Conservation (phyloP, 2,113 vertebrate species). For the Syrrhaptes paradoxus region DNA sequence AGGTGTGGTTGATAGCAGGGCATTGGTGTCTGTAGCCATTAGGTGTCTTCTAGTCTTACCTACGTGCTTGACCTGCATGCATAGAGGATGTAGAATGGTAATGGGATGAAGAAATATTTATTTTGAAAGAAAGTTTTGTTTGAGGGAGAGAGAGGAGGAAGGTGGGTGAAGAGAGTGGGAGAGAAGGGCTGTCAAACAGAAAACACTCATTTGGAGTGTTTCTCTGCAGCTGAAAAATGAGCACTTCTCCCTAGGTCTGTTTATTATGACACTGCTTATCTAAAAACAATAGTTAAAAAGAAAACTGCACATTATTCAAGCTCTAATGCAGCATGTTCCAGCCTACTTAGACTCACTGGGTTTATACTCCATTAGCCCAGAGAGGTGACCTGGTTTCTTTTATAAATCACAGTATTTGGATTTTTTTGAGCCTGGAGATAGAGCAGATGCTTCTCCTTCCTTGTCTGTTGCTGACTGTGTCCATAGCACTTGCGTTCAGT, state of each 20-base stretch:
- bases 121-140: not conserved
- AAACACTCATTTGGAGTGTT: not conserved
- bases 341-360: not conserved
- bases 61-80: fast-evolving
- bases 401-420: not conserved
- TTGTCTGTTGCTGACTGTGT: fast-evolving
- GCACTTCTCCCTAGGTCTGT: not conserved
- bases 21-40: not conserved
- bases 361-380: not conserved
- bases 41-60: not conserved
- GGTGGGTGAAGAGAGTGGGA: not conserved
- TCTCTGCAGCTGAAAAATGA: not conserved
- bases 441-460: not conserved
- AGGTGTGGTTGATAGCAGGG: not conserved
- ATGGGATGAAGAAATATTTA: not conserved
- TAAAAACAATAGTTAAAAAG: not conserved
- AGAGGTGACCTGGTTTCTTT: not conserved
- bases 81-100: not conserved
- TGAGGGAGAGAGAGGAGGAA: not conserved
- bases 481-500: not conserved
- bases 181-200: not conserved
- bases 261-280: not conserved
- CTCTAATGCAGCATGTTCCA: not conserved
- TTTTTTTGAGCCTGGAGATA: not conserved
- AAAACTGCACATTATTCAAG: not conserved